phyloP scores from a whole-genome alignment of 2,888 invertebrate species.

The Iphiclides podalirius region DNA sequence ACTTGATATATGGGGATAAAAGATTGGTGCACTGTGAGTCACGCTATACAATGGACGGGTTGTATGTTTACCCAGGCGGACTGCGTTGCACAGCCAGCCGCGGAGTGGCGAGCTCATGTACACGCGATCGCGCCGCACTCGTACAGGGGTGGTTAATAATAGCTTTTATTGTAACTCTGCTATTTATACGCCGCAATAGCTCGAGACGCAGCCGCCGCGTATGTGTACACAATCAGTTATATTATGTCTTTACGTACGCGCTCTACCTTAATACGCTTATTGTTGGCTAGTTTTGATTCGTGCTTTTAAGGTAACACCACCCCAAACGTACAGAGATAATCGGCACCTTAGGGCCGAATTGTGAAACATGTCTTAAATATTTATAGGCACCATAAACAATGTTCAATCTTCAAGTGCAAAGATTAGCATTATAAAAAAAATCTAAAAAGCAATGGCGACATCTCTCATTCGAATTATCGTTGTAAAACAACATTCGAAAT shows the following conservation, averaged over 20 bases:
- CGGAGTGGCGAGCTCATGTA: not conserved
- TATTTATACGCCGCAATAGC: slow-evolving; percentile 12
- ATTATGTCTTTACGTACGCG: not conserved
- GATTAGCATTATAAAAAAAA: no score
- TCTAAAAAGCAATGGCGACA: no score
- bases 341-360: no score
- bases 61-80: slow-evolving; percentile 3
- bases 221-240: not conserved
- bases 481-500: no score
- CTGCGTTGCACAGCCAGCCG: not conserved
- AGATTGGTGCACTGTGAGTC: slow-evolving; percentile 1
- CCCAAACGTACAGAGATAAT: no score
- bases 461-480: no score
- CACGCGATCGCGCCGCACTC: slow-evolving; percentile 3
- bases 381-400: no score
- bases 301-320: not conserved
- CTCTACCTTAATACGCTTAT: not conserved
- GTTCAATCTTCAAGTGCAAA: no score
- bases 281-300: not conserved
- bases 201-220: not conserved
- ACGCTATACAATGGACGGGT: not conserved
- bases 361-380: no score
- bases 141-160: slow-evolving; percentile 8
- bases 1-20: slow-evolving; percentile 1
- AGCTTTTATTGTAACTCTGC: slow-evolving; percentile 8